phyloP scores from a whole-genome alignment of 2,797 vertebrate genomes.

The Rhynchotus rufescens region DNA sequence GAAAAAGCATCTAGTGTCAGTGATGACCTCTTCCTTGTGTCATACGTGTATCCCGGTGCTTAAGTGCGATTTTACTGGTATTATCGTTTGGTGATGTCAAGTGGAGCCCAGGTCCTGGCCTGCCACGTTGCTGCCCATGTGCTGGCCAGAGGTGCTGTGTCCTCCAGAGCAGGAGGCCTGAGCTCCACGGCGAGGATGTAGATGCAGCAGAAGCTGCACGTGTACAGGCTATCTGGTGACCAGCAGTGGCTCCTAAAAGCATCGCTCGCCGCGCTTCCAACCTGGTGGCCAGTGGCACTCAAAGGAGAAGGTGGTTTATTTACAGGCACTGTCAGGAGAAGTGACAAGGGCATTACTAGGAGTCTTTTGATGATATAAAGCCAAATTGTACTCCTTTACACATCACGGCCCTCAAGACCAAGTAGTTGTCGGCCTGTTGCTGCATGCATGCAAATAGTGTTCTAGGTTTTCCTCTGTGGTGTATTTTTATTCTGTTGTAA shows the following conservation, averaged over 20 bases:
- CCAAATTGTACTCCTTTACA: neutral
- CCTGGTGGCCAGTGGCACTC: neutral
- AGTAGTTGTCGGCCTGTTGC: neutral
- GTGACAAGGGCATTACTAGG: neutral
- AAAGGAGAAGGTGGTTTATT: neutral
- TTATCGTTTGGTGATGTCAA: neutral
- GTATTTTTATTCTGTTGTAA: neutral
- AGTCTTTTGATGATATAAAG: neutral
- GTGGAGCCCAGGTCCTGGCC: neutral
- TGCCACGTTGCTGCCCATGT: neutral
- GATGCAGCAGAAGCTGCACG: neutral
- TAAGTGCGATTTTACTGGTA: neutral
- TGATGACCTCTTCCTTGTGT: accelerated
- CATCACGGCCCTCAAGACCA: neutral
- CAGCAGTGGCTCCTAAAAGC: neutral
- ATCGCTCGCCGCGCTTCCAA: neutral
- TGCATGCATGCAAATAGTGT: neutral
- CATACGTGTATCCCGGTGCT: neutral
- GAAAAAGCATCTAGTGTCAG: neutral
- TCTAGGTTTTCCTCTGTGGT: neutral
- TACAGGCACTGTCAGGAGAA: neutral
- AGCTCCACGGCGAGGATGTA: neutral
- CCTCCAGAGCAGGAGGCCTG: neutral
- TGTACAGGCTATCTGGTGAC: neutral
- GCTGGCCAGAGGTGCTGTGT: neutral